Base-by-base conservation (phyloP, 1,140 invertebrate species). In the Panonychus citri region DNA sequence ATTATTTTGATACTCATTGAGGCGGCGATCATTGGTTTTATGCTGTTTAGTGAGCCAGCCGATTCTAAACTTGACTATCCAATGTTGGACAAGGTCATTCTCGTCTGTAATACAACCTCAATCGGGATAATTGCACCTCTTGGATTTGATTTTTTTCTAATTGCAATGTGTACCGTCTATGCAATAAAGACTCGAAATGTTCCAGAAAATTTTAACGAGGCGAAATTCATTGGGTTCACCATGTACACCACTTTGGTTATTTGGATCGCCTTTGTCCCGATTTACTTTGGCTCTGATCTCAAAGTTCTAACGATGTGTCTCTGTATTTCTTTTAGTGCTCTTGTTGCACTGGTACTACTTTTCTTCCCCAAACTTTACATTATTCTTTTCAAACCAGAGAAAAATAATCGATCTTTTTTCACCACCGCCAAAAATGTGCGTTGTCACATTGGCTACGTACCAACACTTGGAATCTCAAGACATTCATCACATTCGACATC, bases 181-280 rank as follows among this genome's bases (percentile, higher is more conserved):
- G 85, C 85, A 1, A 72, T 89, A 12, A 86, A 86, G 69, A 87
- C 85, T 0, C 69, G 85, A 17, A 86, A 85, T 64, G 75, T 88
- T 42, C 85, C 85, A 0, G 85, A 85, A 68, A 88, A 87, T 66
- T 87, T 87, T 66, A 88, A 87, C 69, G 82, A 84, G 65, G 80
- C 81, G 0, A 82, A 83, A 67, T 83, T 82, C 63, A 83, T 83
- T 59, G 82, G 81, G 15, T 84, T 83, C 61, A 81, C 82, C 3
- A 86, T 85, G 82, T 88, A 87, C 66, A 83, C 83, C 1, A 88
- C 84, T 0, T 81, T 83, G 60, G 82, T 88, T 17, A 83, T 86
- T 58, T 88, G 84, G 84, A 70, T 83, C 25, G 84, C 84, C n/a
- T 88, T 88, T 68, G 74, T 86, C 10, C 81, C 83, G 2, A 83